Conservation (phyloP, 2,113 vertebrate genomes). For the Cavia aperea region DNA sequence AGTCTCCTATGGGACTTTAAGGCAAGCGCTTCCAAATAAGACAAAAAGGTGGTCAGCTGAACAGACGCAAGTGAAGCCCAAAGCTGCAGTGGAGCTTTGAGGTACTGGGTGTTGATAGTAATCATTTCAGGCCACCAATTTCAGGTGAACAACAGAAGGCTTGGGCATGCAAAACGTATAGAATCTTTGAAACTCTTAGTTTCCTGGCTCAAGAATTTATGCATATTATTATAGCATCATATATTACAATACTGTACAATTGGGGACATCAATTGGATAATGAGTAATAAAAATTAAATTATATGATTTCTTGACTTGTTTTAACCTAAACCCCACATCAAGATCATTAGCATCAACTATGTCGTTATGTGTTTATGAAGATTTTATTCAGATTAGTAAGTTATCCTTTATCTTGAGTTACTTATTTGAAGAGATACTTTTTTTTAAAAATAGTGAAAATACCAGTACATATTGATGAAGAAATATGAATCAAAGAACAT, state of each 20-base stretch:
- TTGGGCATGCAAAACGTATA: not conserved
- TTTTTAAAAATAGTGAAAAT: not conserved
- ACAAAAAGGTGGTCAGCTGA: not conserved
- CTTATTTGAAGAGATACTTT: not conserved
- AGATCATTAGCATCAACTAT: not conserved
- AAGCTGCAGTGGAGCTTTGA: not conserved
- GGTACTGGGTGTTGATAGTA: not conserved
- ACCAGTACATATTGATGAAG: not conserved
- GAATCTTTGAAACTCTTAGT: not conserved
- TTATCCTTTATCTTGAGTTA: not conserved
- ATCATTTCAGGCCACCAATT: not conserved
- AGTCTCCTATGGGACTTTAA: not conserved
- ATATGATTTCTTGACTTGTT: not conserved
- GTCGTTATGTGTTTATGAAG: not conserved
- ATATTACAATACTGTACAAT: slow-evolving; percentile 6
- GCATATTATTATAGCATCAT: not conserved
- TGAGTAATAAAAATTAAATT: not conserved
- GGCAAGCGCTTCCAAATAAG: not conserved
- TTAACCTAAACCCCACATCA: not conserved
- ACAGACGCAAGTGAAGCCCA: not conserved
- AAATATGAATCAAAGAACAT: not conserved
- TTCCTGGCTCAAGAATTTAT: not conserved
- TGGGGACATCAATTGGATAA: not conserved
- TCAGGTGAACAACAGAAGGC: not conserved
- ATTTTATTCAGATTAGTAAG: not conserved